Evolutionary conservation across 2,797 vertebrate genomes (phyloP).

Genomic region (Centroberyx gerrardi): DNA sequence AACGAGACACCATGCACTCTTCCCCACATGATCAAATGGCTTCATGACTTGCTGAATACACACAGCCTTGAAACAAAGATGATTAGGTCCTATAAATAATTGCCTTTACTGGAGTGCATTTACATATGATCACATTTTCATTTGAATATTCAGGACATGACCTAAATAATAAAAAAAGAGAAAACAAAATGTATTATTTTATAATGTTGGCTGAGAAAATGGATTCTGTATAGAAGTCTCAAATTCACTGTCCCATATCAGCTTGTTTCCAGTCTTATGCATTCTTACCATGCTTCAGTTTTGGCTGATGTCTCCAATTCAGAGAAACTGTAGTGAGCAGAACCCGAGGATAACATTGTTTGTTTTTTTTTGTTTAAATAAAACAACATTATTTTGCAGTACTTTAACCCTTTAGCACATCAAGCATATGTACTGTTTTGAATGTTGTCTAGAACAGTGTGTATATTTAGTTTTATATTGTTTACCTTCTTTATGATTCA

Average conservation of each 20-base stretch:
- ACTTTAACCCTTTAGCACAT: neutral
- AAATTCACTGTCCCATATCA: neutral
- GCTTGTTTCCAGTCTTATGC: neutral
- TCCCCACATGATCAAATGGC: neutral
- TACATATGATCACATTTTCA: constrained; percentile 3
- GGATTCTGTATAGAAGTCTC: neutral
- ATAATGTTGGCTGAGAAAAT: neutral
- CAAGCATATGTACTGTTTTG: neutral
- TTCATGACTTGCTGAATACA: constrained; percentile 22
- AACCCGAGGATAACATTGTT: neutral
- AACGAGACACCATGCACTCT: neutral
- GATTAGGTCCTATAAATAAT: constrained; percentile 26
- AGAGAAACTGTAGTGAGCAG: neutral
- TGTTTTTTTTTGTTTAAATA: too few species aligned
- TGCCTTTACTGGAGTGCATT: neutral
- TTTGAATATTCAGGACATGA: neutral
- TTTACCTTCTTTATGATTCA: constrained; percentile 1
- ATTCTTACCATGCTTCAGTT: neutral
- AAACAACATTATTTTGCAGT: neutral
- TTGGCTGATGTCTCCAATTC: neutral
- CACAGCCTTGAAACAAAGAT: constrained; percentile 34
- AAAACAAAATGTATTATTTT: neutral
- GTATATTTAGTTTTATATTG: constrained; percentile 2
- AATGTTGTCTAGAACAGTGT: constrained; percentile 7
- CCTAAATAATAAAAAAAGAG: constrained; percentile 10